Evolutionary conservation across 2,888 invertebrate genomes (phyloP), one percentile per base, ranked within the genome.

Genomic region (Eumerus sabulonum): DNA sequence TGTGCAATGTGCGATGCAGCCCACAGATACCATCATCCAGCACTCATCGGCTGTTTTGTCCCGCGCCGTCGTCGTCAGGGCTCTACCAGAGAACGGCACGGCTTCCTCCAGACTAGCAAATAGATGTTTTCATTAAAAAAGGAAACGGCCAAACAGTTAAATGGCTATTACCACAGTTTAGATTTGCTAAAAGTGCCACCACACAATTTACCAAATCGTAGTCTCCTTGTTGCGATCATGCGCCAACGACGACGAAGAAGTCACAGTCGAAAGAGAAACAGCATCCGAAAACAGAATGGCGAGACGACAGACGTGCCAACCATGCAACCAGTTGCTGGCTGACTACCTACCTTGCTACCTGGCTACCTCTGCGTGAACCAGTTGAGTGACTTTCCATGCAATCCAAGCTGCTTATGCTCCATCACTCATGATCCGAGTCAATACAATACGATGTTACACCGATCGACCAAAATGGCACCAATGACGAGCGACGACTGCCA

Each of bases 101-200:
- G 64, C 68, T 56, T 68, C 64, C 63, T 67, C 70, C 67, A 48
- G 59, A 74, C 71, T 62, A 70, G 67, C 63, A 76, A 81, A 76
- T 82, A 82, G 83, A 84, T 84, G 83, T 83, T 83, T 83, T 83
- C 83, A 83, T 83, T 83, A 82, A 82, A 83, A 70, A 73, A 76
- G 68, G n/a, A 40, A 40, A 11, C 12, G 40, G 12, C 40, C 74
- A 70, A 82, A 83, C 70, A 74, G 73, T 71, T 82, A 71, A 82
- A 71, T 79, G 82, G 76, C 83, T 82, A 83, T 83, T 82, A 83
- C 81, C 73, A 71, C 84, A 81, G 82, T 82, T 84, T 79, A 79
- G 77, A 81, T 81, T 81, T 76, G 81, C 81, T 81, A 81, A 81
- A 79, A 81, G 79, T 81, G 79, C 79, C 79, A 81, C 79, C 74